Conservation (phyloP, 2,888 invertebrate genomes). For the Proisotoma minuta region DNA sequence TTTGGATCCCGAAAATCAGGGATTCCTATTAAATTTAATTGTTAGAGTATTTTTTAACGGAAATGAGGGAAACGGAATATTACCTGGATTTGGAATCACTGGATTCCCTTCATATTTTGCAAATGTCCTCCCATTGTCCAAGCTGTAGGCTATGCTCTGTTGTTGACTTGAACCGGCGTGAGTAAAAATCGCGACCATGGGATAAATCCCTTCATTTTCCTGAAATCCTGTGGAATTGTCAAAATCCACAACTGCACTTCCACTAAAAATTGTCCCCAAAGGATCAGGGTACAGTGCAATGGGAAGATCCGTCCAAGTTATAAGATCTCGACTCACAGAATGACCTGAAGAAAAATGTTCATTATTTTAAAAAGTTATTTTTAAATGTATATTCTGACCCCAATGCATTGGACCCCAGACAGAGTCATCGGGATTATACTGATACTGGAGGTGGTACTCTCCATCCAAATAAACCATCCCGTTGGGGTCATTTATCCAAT, state of each 20-base stretch:
- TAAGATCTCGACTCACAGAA: constrained; percentile 53
- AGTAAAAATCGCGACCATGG: constrained; percentile 41
- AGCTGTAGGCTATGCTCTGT: constrained; percentile 38
- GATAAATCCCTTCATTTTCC: constrained; percentile 1
- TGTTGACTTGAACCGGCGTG: constrained; percentile 25
- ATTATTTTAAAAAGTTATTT: too few species aligned
- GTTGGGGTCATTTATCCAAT: constrained; percentile 59
- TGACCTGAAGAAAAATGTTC: constrained; percentile 55
- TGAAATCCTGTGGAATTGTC: constrained; percentile 37
- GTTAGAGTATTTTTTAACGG: too few species aligned
- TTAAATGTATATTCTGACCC: too few species aligned
- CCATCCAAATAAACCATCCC: constrained; percentile 53
- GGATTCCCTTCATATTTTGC: constrained; percentile 36
- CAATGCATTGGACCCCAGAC: constrained; percentile 7
- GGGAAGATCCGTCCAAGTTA: constrained; percentile 54
- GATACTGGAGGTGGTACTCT: constrained; percentile 54
- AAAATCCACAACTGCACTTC: constrained; percentile 39
- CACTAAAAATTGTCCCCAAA: constrained; percentile 26
- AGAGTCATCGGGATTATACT: constrained; percentile 17
- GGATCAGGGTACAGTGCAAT: constrained; percentile 55
- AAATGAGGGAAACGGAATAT: background rate
- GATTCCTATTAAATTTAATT: background rate
- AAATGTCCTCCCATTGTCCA: constrained; percentile 30
- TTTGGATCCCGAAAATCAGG: constrained; percentile 43
- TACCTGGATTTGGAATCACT: constrained; percentile 27